phyloP scores from a whole-genome alignment of 2,797 vertebrate genomes.

The Gallirallus australis region DNA sequence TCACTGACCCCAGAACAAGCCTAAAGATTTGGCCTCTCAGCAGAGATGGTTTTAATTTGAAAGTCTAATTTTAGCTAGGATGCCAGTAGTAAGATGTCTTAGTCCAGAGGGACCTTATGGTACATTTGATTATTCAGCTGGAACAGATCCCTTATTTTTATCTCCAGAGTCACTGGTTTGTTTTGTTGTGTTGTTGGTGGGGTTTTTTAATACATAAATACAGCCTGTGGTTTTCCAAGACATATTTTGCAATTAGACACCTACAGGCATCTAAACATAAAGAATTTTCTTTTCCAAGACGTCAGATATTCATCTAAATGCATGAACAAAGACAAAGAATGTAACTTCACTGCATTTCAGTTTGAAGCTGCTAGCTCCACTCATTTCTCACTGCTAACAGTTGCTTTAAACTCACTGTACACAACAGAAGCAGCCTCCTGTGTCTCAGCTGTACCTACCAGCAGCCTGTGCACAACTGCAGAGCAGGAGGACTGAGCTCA shows the following conservation, averaged over 20 bases:
- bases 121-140: neutral
- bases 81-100: conserved; percentile 38
- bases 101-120: neutral
- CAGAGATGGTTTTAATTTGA: conserved; percentile 33
- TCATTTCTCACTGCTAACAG: neutral
- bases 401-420: neutral
- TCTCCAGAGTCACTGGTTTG: neutral
- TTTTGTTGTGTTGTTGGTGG: too few relatives aligned
- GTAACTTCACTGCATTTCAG: neutral
- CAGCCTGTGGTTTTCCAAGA: neutral
- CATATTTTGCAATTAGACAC: neutral
- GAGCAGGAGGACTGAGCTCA: neutral
- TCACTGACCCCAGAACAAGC: neutral
- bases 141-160: neutral
- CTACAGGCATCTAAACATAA: neutral
- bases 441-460: neutral
- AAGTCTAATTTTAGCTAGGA: conserved; percentile 44
- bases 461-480: neutral
- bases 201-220: neutral
- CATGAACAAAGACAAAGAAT: neutral
- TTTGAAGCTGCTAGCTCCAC: neutral
- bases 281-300: neutral
- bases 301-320: neutral
- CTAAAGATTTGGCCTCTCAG: neutral
- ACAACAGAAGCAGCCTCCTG: neutral